These are phyloP conservation scores for Sphaerophoria taeniata DNA, from an alignment of 2,888 invertebrate genomes.

Conservation along the genomic window DNA sequence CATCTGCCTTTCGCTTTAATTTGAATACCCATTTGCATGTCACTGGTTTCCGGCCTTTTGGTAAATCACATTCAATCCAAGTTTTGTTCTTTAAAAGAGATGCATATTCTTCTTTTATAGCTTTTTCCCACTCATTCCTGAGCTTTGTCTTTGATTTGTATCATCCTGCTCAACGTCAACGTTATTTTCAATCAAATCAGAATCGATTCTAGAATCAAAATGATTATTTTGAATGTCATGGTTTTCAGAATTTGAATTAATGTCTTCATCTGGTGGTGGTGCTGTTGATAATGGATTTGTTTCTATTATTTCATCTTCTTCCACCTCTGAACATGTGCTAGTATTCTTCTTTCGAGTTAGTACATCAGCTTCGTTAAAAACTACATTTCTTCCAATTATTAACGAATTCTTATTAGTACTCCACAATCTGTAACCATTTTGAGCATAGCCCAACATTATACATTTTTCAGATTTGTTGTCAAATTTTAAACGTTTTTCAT, in stretches of 20 bases:
- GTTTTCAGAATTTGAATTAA: no score
- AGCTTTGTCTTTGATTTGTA: no score
- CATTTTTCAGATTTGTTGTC: slow-evolving; percentile 37
- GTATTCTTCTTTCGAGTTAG: slow-evolving; percentile 1
- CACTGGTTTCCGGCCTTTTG: slow-evolving; percentile 19
- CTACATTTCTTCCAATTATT: slow-evolving; percentile 30
- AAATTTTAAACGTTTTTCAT: slow-evolving; percentile 17
- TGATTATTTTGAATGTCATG: no score
- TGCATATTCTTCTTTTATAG: slow-evolving; percentile 63
- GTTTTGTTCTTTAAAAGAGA: slow-evolving; percentile 71
- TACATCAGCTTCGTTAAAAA: slow-evolving; percentile 28
- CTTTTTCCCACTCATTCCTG: slow-evolving; percentile 41
- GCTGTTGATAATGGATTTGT: no score
- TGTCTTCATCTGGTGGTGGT: no score
- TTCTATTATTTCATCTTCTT: no score
- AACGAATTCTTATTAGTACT: slow-evolving; percentile 18
- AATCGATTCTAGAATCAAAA: slow-evolving; percentile 7
- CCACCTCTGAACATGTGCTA: slow-evolving; percentile 29
- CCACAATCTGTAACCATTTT: slow-evolving; percentile 32
- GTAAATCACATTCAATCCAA: slow-evolving; percentile 61
- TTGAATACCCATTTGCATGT: not conserved
- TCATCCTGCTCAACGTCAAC: slow-evolving; percentile 2
- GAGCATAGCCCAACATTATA: slow-evolving; percentile 31
- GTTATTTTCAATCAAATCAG: not conserved
- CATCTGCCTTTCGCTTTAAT: not conserved